phyloP scores from a whole-genome alignment of 2,113 vertebrate species.

The Chaenocephalus aceratus region DNA sequence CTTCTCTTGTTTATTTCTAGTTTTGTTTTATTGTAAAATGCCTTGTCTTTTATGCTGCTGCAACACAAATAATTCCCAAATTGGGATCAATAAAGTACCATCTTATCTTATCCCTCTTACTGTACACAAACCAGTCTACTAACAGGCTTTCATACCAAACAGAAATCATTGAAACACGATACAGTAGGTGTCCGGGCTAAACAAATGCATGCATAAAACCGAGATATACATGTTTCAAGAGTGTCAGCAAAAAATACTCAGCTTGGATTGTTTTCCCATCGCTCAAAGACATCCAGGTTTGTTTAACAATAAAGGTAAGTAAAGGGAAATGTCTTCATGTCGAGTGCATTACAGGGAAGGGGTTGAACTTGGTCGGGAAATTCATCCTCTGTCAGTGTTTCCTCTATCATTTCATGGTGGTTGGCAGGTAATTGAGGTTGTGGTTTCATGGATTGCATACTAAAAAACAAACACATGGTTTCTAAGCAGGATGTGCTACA shows the following conservation, averaged over 20 bases:
- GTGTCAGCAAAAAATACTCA: neutral
- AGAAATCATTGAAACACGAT: too few relatives aligned
- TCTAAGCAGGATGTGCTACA: conserved; percentile 45
- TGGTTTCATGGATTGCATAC: conserved; percentile 15
- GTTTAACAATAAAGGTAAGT: neutral
- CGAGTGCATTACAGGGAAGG: neutral
- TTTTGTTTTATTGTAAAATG: too few relatives aligned
- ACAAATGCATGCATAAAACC: neutral
- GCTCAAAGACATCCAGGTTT: neutral
- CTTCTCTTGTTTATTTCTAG: too few relatives aligned
- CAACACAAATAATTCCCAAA: too few relatives aligned
- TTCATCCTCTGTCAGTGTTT: conserved; percentile 25
- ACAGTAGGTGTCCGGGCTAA: neutral
- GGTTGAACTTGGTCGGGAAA: conserved; percentile 1
- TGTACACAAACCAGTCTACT: too few relatives aligned
- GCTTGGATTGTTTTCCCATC: neutral
- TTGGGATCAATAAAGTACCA: too few relatives aligned
- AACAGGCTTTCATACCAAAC: too few relatives aligned
- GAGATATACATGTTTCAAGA: neutral
- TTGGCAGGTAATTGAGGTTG: conserved; percentile 15
- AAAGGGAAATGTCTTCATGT: conserved; percentile 27
- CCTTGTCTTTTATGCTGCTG: too few relatives aligned
- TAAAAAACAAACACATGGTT: conserved; percentile 63
- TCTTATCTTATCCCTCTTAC: too few relatives aligned
- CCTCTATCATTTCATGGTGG: conserved; percentile 29